Conservation (phyloP, 1,140 invertebrate species). For the Eueides isabella region DNA sequence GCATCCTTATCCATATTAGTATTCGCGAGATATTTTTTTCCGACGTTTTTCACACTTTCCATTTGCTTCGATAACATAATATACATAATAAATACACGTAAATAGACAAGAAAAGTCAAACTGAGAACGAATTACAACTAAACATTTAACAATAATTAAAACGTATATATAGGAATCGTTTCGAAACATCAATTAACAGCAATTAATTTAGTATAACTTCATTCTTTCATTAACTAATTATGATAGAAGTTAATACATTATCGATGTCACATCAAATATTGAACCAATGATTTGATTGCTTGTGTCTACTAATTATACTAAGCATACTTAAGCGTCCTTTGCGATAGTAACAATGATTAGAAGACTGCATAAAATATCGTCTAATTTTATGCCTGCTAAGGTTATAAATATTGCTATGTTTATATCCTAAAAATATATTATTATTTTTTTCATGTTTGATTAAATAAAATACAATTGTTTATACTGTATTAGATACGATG, state of each 20-base stretch:
- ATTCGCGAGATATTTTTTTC: not conserved
- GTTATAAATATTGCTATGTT: too few relatives aligned
- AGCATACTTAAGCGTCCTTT: not conserved
- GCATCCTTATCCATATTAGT: not conserved
- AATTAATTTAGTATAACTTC: slow-evolving; percentile 43
- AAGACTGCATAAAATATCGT: not conserved
- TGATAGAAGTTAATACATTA: slow-evolving; percentile 34
- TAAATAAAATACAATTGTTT: too few relatives aligned
- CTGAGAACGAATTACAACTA: not conserved
- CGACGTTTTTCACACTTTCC: slow-evolving; percentile 2
- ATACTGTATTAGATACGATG: too few relatives aligned
- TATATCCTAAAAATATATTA: too few relatives aligned
- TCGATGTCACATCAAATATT: slow-evolving; percentile 39
- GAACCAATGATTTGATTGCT: slow-evolving; percentile 33
- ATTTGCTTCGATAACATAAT: slow-evolving; percentile 23
- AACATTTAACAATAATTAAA: slow-evolving; percentile 39
- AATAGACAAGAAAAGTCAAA: not conserved
- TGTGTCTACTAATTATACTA: slow-evolving; percentile 22
- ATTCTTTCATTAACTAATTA: slow-evolving; percentile 43
- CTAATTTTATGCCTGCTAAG: too few relatives aligned
- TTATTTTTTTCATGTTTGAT: too few relatives aligned
- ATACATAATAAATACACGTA: slow-evolving; percentile 23
- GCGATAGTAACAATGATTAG: not conserved
- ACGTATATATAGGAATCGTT: slow-evolving; percentile 49
- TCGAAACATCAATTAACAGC: slow-evolving; percentile 53